These are phyloP conservation scores for Tachysurus fulvidraco DNA, from an alignment of 2,113 vertebrate genomes.

Conservation along the genomic window DNA sequence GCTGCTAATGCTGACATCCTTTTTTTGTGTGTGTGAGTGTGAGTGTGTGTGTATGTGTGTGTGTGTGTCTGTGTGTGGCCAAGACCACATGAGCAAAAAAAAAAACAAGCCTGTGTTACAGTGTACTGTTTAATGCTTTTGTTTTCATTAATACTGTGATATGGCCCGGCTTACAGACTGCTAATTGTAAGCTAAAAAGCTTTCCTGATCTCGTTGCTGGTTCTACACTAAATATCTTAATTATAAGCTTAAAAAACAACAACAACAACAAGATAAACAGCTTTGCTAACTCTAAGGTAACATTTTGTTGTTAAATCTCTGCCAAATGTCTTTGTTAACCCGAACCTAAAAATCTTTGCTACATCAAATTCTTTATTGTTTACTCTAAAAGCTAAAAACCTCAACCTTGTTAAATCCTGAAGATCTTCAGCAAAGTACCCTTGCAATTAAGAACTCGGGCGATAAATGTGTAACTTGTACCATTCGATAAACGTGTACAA, in stretches of 20 bases:
- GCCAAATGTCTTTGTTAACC: not conserved
- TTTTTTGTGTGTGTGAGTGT: conserved; percentile 16
- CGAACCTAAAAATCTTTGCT: too few species aligned
- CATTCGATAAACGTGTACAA: too few species aligned
- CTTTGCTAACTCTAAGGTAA: not conserved
- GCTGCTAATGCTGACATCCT: conserved; percentile 20
- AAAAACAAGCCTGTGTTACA: not conserved
- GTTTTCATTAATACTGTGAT: not conserved
- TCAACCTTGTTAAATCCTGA: not conserved
- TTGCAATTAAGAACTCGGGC: not conserved
- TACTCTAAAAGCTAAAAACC: not conserved
- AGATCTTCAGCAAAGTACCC: not conserved
- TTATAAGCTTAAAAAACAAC: too few species aligned
- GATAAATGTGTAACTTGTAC: not conserved
- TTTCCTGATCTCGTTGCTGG: too few species aligned
- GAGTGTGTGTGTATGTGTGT: not conserved
- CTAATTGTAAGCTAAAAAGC: too few species aligned
- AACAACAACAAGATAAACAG: too few species aligned
- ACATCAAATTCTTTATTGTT: too few species aligned
- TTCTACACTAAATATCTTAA: too few species aligned
- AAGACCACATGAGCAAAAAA: not conserved
- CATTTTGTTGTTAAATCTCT: too few species aligned
- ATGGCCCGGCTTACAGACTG: not conserved
- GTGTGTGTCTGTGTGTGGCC: not conserved
- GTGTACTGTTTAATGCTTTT: not conserved